Conservation (phyloP, 2,113 vertebrate species). For the Oncorhynchus gorbuscha region DNA sequence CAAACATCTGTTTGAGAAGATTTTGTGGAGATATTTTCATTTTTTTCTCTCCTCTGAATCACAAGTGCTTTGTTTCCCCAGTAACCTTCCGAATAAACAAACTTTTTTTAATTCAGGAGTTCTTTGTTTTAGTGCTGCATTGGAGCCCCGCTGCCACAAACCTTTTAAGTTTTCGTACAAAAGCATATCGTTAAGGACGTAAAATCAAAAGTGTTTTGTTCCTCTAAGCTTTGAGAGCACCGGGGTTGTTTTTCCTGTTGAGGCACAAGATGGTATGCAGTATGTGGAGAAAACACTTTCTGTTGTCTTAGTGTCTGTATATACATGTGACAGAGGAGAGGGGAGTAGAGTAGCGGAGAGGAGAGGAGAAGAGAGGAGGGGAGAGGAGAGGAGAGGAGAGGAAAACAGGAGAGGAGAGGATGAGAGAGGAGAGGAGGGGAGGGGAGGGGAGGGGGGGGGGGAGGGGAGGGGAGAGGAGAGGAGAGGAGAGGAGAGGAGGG, state of each 20-base stretch:
- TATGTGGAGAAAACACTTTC: no score
- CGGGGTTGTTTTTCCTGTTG: constrained; percentile 7
- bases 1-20: constrained; percentile 32
- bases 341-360: no score
- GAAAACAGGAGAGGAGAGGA: no score
- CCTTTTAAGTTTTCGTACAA: constrained; percentile 14
- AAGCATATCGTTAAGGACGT: constrained; percentile 31
- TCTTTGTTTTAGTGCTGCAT: constrained; percentile 22
- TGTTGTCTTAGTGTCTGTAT: no score
- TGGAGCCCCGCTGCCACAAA: constrained; percentile 15
- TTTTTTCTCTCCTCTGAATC: constrained; percentile 14
- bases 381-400: no score
- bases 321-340: no score
- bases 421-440: no score
- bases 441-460: no score
- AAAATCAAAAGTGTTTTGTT: constrained; percentile 19
- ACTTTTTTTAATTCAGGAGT: constrained; percentile 27
- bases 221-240: constrained; percentile 19
- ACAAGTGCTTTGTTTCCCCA: constrained; percentile 10
- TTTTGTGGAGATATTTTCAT: constrained; percentile 32
- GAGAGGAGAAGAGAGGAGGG: accelerated
- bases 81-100: neutral
- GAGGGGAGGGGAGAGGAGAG: no score
- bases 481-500: no score
- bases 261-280: no score